Percentiles rank a stretch among this genome's conserved stretches.
These are phyloP conservation scores for Polypterus bichir DNA, from an alignment of 2,113 vertebrate genomes.

Conservation along the genomic window DNA sequence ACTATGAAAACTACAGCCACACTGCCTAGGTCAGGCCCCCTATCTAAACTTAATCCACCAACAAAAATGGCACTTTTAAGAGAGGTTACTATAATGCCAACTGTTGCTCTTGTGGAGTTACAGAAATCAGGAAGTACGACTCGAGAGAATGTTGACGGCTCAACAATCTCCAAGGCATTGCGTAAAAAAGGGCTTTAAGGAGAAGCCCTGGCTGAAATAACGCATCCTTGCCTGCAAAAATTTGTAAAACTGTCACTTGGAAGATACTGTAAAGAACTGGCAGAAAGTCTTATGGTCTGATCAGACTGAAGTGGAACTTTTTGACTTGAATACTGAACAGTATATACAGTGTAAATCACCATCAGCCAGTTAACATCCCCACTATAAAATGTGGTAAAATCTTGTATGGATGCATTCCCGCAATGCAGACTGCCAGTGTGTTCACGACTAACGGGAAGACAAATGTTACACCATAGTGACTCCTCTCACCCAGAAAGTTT, in stretches of 20 bases:
- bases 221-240: not conserved
- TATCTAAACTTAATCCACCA: not conserved
- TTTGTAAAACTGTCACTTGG: not conserved
- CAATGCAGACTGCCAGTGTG: not conserved
- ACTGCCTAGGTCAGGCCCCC: not conserved
- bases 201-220: slow-evolving; percentile 1
- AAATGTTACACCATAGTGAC: not conserved
- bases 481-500: not conserved
- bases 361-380: slow-evolving; percentile 1
- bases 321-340: not conserved
- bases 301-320: not conserved
- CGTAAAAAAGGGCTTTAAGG: not conserved
- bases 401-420: not conserved
- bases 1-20: not conserved
- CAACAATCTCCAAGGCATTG: not conserved
- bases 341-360: not conserved
- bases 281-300: slow-evolving; percentile 2
- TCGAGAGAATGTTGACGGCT: not conserved
- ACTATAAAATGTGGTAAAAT: not conserved
- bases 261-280: not conserved
- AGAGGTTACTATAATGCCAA: not conserved
- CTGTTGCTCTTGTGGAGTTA: not conserved
- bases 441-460: not conserved
- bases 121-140: not conserved
- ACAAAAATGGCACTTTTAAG: slow-evolving; percentile 1